phyloP scores from a whole-genome alignment of 1,140 invertebrate species.

The Lepidurus apus region DNA sequence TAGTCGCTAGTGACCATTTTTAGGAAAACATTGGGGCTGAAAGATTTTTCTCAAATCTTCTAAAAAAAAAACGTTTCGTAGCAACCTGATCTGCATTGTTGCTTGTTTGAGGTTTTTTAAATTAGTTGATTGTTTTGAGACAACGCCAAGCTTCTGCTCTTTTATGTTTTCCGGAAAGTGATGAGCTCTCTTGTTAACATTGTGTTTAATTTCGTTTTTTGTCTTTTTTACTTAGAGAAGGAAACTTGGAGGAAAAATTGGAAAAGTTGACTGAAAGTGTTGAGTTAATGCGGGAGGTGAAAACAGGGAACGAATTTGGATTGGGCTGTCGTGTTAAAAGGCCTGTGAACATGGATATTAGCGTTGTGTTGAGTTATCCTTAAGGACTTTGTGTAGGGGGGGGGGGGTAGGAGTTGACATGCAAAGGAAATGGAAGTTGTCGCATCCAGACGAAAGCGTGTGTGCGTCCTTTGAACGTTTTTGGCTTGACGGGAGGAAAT shows the following conservation, averaged over 20 bases:
- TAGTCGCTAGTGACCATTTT: no score
- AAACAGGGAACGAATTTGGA: background rate
- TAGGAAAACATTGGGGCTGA: no score
- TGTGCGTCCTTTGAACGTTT: no score
- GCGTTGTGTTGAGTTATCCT: background rate
- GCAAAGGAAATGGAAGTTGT: constrained; percentile 14
- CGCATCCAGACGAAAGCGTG: background rate
- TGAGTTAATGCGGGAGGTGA: background rate
- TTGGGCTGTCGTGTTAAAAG: background rate
- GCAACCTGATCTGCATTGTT: no score
- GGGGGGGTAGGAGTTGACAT: background rate
- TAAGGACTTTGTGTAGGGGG: background rate
- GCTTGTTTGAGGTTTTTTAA: no score
- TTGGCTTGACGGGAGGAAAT: no score
- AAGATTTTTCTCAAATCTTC: no score
- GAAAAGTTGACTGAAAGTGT: background rate
- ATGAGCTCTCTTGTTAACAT: no score
- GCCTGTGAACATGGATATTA: background rate
- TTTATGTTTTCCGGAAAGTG: no score
- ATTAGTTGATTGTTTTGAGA: no score
- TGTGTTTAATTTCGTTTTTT: background rate
- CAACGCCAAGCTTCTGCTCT: no score
- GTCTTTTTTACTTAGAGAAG: background rate
- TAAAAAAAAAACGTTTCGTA: no score
- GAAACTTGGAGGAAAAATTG: background rate